Evolutionary conservation across 2,797 vertebrate genomes (phyloP).

Genomic region (Scarus forsteni): DNA sequence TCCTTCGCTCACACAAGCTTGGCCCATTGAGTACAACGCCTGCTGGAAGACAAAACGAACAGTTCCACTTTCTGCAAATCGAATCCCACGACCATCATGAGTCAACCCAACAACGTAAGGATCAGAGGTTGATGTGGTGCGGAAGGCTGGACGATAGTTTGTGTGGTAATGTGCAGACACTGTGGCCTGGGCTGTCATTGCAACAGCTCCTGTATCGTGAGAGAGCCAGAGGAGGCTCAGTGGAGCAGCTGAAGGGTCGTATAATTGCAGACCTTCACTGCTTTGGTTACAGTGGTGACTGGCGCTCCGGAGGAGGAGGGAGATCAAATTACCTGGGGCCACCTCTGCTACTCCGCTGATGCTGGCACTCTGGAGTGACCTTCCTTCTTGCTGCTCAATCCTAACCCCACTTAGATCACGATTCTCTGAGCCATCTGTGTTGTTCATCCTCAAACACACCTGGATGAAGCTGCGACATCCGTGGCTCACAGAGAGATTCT

Average conservation of each 20-base stretch:
- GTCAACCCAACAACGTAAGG: constrained; percentile 88
- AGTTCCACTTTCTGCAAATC: constrained; percentile 87
- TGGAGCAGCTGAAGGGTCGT: constrained; percentile 72
- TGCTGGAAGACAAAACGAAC: constrained; percentile 92
- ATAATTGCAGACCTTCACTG: constrained; percentile 82
- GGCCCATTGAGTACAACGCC: constrained; percentile 91
- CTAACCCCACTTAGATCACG: constrained; percentile 86
- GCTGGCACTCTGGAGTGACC: constrained; percentile 85
- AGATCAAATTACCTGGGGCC: constrained; percentile 83
- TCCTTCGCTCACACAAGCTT: constrained; percentile 86
- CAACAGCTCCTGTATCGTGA: constrained; percentile 89
- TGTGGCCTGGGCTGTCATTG: constrained; percentile 87
- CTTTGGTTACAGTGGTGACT: constrained; percentile 89
- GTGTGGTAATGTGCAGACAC: constrained; percentile 90
- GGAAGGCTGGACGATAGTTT: constrained; percentile 88
- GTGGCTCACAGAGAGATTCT: constrained; percentile 89
- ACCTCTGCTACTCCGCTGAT: constrained; percentile 87
- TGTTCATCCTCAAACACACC: constrained; percentile 86
- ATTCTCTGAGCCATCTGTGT: constrained; percentile 80
- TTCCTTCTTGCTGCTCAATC: constrained; percentile 86
- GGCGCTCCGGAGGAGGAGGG: constrained; percentile 84
- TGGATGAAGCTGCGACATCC: constrained; percentile 91
- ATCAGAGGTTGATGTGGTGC: constrained; percentile 86
- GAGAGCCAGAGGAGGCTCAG: constrained; percentile 92
- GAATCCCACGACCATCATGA: constrained; percentile 87